Evolutionary conservation across 1,140 invertebrate species (phyloP), one percentile per base, ranked within the genome.

Genomic region (Pseudomyrmex flavicornis): DNA sequence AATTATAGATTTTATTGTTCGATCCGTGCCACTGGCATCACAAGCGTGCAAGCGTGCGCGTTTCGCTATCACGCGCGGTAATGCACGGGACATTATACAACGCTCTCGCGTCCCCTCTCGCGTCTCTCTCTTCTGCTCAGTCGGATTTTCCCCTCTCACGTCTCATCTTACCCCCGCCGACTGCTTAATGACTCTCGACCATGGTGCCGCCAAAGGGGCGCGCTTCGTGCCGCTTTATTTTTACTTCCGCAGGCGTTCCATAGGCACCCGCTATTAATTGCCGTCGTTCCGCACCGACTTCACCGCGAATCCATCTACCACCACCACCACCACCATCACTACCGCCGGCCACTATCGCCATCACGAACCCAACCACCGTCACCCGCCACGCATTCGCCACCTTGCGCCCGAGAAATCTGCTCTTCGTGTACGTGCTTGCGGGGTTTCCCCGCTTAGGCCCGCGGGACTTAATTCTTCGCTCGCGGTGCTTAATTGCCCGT

Each of bases 251-350:
- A 86, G 92, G 92, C 91, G 92, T 90, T 92, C 92, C 89, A 93
- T 91, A 91, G 93, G 87, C 92, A 85, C 89, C 85, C 89, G 90
- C 92, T 92, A 94, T 94, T 93, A 93, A 94, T 94, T 93, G 92
- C 91, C 92, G 91, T 90, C 92, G 89, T 92, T 92, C 86, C 92
- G 89, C 87, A 89, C 91, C 91, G 92, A 92, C 90, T 92, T 92
- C 88, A 90, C 91, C 88, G 88, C 91, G 89, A 91, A 93, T 93
- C 90, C 91, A 93, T 93, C 92, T 91, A 91, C 85, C 85, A 87
- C 88, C 72, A 83, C 84, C 70, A 83, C 56, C 80, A 72, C 48
- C 22, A 26, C 22, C 22, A 26, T 4, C 26, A 35, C 69, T 58
- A 70, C 62, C 56, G 22, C 77, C 15, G 35, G 84, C 90, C 87